Evolutionary conservation across 2,797 vertebrate species (phyloP).

Genomic region (Lerista edwardsae): DNA sequence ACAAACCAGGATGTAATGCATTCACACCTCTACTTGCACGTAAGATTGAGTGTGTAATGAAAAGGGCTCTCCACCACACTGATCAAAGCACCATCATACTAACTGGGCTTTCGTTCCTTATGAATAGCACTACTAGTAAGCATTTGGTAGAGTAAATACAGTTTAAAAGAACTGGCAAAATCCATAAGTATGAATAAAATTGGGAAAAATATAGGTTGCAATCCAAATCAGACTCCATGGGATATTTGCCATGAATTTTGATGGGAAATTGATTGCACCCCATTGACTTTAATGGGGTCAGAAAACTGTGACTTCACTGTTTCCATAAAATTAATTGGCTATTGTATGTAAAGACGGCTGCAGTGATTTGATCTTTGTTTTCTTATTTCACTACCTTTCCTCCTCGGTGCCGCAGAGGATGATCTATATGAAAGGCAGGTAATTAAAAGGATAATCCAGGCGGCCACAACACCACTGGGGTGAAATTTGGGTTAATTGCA

Average conservation of each 20-base stretch:
- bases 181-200: neutral
- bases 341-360: neutral
- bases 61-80: neutral
- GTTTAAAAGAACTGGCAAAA: neutral
- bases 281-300: constrained; percentile 6
- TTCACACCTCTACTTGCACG: neutral
- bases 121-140: neutral
- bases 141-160: neutral
- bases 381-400: neutral
- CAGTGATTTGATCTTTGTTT: constrained; percentile 18
- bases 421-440: constrained; percentile 25
- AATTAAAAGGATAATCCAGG: constrained; percentile 33
- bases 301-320: constrained; percentile 4
- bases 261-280: neutral
- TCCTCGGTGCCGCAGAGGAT: neutral
- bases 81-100: neutral
- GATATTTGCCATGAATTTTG: neutral
- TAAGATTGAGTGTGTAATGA: neutral
- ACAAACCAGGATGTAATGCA: neutral
- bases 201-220: constrained; percentile 4
- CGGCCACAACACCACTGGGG: neutral
- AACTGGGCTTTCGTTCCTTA: neutral
- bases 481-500: constrained; percentile 47
- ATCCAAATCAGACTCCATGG: neutral
- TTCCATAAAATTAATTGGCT: neutral